A percentile compares a stretch with the other conserved stretches of the same genome.
Evolutionary conservation across 2,113 vertebrate species (phyloP).

Genomic region (Gnathonemus longibarbis): DNA sequence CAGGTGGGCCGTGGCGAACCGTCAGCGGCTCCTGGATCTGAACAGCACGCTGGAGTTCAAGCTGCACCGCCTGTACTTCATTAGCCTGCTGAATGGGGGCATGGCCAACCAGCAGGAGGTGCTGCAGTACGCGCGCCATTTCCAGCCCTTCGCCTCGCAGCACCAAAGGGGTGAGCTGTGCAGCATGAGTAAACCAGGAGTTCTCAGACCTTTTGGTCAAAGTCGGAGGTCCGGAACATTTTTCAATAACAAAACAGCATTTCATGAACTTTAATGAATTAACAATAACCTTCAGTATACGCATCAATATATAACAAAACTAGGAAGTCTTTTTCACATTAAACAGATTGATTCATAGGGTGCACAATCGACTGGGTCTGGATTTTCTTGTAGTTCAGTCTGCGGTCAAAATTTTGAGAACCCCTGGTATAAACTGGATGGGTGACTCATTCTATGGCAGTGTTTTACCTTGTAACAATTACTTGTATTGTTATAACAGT

Average conservation of each 20-base stretch:
- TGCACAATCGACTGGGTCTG: neutral
- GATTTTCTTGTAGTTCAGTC: neutral
- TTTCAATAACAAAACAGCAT: neutral
- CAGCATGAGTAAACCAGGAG: neutral
- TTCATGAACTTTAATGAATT: neutral
- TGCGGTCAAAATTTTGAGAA: neutral
- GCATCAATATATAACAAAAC: neutral
- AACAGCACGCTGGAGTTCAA: constrained; percentile 85
- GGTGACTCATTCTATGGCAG: neutral
- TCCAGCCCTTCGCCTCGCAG: constrained; percentile 78
- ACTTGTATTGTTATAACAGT: neutral
- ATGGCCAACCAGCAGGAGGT: constrained; percentile 77
- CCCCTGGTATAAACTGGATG: neutral
- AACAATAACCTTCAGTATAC: neutral
- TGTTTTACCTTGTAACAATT: neutral
- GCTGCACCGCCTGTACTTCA: constrained; percentile 79
- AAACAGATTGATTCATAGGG: neutral
- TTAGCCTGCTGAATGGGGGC: constrained; percentile 73
- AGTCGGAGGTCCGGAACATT: neutral
- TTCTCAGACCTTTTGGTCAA: neutral
- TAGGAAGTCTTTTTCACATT: neutral
- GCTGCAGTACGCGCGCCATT: constrained; percentile 76
- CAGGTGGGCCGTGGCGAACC: constrained; percentile 77
- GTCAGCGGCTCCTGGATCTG: constrained; percentile 75
- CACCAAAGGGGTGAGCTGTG: constrained; percentile 70